Base-by-base conservation (phyloP, 2,113 vertebrate species). In the Chaetorhynchus papuensis region DNA sequence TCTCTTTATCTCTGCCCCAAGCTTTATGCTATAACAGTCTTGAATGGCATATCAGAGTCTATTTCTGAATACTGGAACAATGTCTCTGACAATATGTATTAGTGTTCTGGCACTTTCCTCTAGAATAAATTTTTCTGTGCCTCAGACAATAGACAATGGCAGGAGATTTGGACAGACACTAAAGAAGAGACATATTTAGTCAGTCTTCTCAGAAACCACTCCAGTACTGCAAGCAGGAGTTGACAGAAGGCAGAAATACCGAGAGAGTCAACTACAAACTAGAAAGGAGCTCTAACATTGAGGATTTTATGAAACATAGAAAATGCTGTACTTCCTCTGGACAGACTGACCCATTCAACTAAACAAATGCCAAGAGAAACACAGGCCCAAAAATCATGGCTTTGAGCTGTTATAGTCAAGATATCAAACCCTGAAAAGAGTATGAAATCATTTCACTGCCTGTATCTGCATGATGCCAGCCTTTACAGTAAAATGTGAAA, bases 1-100 rank as follows among this genome's bases (percentile, higher is more conserved):
- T 87, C 31, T 82, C 42, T 93, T 81, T 92, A 92, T 94, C 79
- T 95, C 71, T 88, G 86, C 83, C 71, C 42, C 68, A 76, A 87
- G 83, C 42, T 88, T 93, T 83, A 35, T 65, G 37, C 82, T 85
- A 4, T 61, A 80, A 54, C 35, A 28, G 47, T 57, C 79, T 41
- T 83, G 75, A 93, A 95, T 83, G 85, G 85, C 71, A 50, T 90
- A 94, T 92, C 71, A 83, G 61, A 76, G 52, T 39, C 92, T 74
- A 50, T 66, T 90, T 93, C 59, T 87, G 80, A 93, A 56, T 26
- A 59, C 75, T 92, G 86, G 63, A 93, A 90, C 71, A 90, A 77
- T 74, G 83, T 37, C 59, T 94, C 71, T 86, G 79, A 93, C 66
- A 93, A 90, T 45, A 65, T 11, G 33, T 39, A 61, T 94, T 76